These are phyloP conservation scores for Anabacerthia variegaticeps DNA, from an alignment of 2,797 vertebrate species.

Conservation along the genomic window DNA sequence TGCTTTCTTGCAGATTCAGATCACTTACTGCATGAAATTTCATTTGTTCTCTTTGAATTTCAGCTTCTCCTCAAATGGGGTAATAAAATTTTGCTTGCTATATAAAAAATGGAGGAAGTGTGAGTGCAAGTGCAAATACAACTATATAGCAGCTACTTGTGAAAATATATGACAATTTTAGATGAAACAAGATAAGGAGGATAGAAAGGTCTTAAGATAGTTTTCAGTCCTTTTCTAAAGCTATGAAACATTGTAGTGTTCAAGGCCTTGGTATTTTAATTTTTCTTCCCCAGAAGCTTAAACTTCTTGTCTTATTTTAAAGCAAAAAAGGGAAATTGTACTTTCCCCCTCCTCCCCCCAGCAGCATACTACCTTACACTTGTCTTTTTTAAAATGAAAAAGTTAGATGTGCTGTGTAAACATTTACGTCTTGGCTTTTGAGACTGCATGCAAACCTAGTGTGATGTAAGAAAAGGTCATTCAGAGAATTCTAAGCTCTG, in stretches of 20 bases:
- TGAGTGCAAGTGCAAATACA: neutral
- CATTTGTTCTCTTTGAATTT: neutral
- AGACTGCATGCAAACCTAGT: neutral
- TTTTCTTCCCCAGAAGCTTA: neutral
- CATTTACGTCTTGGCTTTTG: neutral
- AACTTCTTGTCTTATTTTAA: neutral
- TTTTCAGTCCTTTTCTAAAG: neutral
- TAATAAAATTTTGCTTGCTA: neutral
- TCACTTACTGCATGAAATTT: neutral
- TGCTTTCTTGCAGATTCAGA: neutral
- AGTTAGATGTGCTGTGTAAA: neutral
- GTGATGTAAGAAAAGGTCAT: neutral
- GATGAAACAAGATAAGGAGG: neutral
- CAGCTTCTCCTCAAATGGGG: neutral
- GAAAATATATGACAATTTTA: neutral
- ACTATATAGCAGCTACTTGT: neutral
- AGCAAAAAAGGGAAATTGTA: neutral
- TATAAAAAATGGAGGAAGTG: neutral
- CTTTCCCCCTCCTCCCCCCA: neutral
- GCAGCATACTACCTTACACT: neutral
- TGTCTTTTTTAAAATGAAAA: neutral
- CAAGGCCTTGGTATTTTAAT: neutral
- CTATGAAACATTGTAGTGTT: neutral
- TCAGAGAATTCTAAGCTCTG: neutral
- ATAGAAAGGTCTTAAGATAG: neutral